Evolutionary conservation across 1,140 invertebrate species (phyloP), one percentile per base, ranked within the genome.

Genomic region (Aleiodes sp.): DNA sequence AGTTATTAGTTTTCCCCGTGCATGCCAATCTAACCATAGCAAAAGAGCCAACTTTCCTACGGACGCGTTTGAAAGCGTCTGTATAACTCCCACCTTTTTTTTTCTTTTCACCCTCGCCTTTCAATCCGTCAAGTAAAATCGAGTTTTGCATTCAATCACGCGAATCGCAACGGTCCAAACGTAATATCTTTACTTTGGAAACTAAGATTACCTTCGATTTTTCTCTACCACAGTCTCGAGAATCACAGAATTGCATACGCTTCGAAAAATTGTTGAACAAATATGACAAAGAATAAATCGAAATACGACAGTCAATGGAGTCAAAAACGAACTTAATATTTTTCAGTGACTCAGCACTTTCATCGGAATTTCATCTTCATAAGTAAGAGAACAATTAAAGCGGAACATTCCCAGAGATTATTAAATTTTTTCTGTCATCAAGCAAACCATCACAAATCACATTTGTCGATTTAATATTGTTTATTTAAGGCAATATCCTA

Each of bases 111-210:
- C 46, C 8, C 4, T n/a, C n/a, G 1, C 19, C 14, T 9, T 29
- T 61, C 28, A 70, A 74, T 73, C 75, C 74, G 72, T 77, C 72
- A 79, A 84, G 78, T 79, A 79, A 84, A 84, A 82, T 82, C 74
- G 77, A 84, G 76, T 83, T 75, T 78, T 73, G 21, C 76, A 80
- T 83, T 84, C 81, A 80, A 83, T 84, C 82, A 80, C 73, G 76
- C 72, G 76, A 78, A 79, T 80, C 78, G 75, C 72, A 66, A 62
- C 74, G 46, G 68, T 70, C 31, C 68, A 71, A 76, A 26, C 70
- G 77, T 74, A 74, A 79, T 79, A 76, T 74, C 73, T 78, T 81
- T 79, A 80, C 78, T 80, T 78, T 73, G 70, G 43, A 70, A 80
- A 84, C 75, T 79, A 73, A 80, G 76, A 84, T 84, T 83, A 79